Base-by-base conservation (phyloP, 1,140 invertebrate species). In the Tenebrio molitor region DNA sequence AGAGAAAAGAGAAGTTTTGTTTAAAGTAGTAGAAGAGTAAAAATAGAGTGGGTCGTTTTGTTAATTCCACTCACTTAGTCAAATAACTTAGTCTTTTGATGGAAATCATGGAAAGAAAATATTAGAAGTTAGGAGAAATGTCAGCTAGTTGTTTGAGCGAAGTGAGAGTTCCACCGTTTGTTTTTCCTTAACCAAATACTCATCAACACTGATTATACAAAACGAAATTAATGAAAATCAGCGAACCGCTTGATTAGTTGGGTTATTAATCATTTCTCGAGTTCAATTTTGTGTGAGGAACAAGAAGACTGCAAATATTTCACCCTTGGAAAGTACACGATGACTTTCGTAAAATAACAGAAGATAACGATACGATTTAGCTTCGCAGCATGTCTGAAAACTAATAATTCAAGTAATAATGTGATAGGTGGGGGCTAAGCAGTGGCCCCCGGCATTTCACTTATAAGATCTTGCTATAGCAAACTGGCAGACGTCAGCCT, bases 151-250 rank as follows among this genome's bases (percentile, higher is more conserved):
- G 29, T 10, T 39, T 39, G n/a, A 41, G 34, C 23, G 33, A 39
- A 42, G 8, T 36, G 19, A 36, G 16, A 42, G 33, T 65, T 65
- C 17, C 39, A 65, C 7, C 62, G 62, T 65, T 65, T 65, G 62
- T 65, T 36, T 65, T 65, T 65, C 19, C 15, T 65, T 65, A 41
- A 41, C 16, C 39, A 65, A 65, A 65, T 65, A 42, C 62, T 39
- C 39, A 65, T 65, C 62, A 65, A 65, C 62, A 65, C 34, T 65
- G 62, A 44, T 74, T 74, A 65, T 67, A 74, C 70, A 72, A 77
- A 74, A 65, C 64, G 46, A 76, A 72, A 75, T 77, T 77, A 77
- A 77, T 75, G 73, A 72, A 77, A 77, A 77, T 77, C 71, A 75
- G 21, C 71, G 73, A 77, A 75, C 76, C 65, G 76, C 73, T 73